A percentile compares a stretch with the other conserved stretches of the same genome.
Evolutionary conservation across 2,797 vertebrate genomes (phyloP).

Genomic region (Chaetophractus vellerosus): DNA sequence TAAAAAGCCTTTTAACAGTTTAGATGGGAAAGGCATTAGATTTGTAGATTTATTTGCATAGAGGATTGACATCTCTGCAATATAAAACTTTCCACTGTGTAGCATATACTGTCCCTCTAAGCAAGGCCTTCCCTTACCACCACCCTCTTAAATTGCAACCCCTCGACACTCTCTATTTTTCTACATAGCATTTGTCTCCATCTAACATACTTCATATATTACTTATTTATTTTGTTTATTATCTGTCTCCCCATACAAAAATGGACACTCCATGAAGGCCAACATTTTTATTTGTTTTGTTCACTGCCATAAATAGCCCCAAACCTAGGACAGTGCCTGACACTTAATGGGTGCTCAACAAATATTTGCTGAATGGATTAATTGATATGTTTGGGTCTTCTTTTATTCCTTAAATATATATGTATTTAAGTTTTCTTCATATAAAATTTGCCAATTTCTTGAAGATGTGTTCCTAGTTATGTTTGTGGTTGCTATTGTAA

Average conservation of each 20-base stretch:
- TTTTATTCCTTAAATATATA: not conserved
- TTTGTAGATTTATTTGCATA: not conserved
- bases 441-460: slow-evolving; percentile 25
- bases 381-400: not conserved
- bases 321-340: not conserved
- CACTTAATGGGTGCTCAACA: not conserved
- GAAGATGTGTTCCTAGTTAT: not conserved
- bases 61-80: not conserved
- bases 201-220: not conserved
- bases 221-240: not conserved
- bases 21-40: not conserved
- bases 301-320: not conserved
- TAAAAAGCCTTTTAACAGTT: not conserved
- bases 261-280: too few species aligned
- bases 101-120: not conserved
- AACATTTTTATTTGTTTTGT: not conserved
- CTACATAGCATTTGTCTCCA: not conserved
- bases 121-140: not conserved
- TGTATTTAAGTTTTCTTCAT: not conserved
- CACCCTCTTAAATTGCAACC: not conserved
- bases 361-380: slow-evolving; percentile 18
- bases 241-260: not conserved
- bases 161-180: not conserved
- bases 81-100: not conserved
- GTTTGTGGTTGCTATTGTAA: not conserved